Evolutionary conservation across 2,113 vertebrate genomes (phyloP).

Genomic region (Mesembrinibis cayennensis): DNA sequence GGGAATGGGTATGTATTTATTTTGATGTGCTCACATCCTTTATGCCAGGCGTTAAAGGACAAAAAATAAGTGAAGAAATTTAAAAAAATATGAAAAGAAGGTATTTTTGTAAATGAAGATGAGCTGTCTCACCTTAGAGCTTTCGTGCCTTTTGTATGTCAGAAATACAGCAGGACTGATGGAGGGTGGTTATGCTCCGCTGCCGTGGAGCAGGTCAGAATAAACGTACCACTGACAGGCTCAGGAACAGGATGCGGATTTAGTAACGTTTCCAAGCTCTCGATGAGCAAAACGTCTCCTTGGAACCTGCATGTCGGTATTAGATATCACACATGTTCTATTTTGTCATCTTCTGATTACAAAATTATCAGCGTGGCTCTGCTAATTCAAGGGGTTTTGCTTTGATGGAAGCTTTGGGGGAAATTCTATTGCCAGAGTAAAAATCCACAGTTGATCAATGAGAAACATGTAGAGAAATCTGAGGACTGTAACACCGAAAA

Average conservation of each 20-base stretch:
- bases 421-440: background rate
- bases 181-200: background rate
- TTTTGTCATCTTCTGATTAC: background rate
- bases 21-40: background rate
- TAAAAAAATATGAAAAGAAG: background rate
- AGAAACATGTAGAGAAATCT: background rate
- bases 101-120: background rate
- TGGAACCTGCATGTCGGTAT: background rate
- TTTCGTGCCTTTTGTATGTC: background rate
- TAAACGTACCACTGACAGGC: background rate
- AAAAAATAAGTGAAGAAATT: background rate
- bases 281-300: background rate
- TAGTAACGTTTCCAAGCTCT: background rate
- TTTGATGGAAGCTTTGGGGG: background rate
- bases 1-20: accelerated
- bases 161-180: background rate
- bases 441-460: background rate
- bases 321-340: background rate
- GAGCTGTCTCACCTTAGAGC: background rate
- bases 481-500: background rate
- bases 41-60: background rate
- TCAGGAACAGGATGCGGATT: background rate
- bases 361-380: background rate
- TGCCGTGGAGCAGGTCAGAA: background rate
- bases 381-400: background rate